These are phyloP conservation scores for Drosophila yooni DNA, from an alignment of 2,888 invertebrate genomes.

Conservation along the genomic window DNA sequence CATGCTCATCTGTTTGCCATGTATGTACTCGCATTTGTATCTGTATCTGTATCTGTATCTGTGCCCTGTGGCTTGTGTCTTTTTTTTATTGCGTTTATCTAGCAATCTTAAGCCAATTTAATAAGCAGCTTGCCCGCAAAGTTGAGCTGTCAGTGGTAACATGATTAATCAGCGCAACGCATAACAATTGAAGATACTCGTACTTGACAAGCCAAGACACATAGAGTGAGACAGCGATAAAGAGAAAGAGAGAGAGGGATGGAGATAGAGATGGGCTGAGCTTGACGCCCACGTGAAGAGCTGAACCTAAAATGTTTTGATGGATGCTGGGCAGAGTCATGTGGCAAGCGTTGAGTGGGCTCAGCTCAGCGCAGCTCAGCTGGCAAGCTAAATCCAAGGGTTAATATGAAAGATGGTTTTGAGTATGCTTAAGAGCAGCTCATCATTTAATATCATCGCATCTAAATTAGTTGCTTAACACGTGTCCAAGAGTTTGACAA, in stretches of 20 bases:
- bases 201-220: slow-evolving; percentile 20
- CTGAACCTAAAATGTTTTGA: slow-evolving; percentile 26
- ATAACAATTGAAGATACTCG: slow-evolving; percentile 70
- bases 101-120: slow-evolving; percentile 79
- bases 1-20: slow-evolving; percentile 12
- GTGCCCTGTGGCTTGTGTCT: slow-evolving; percentile 9
- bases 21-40: slow-evolving; percentile 18
- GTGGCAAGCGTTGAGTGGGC: slow-evolving; percentile 53
- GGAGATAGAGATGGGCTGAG: slow-evolving; percentile 16
- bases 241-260: slow-evolving; percentile 1
- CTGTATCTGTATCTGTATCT: not conserved
- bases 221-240: slow-evolving; percentile 4
- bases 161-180: slow-evolving; percentile 75
- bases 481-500: slow-evolving; percentile 14
- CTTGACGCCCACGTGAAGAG: slow-evolving; percentile 48
- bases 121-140: slow-evolving; percentile 76
- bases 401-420: slow-evolving; percentile 1
- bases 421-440: not conserved
- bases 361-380: slow-evolving; percentile 12
- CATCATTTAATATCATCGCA: slow-evolving; percentile 21
- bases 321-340: slow-evolving; percentile 49
- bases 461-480: slow-evolving; percentile 25
- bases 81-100: slow-evolving; percentile 66
- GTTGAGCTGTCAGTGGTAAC: slow-evolving; percentile 79
- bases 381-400: not conserved